Percentiles rank a stretch among this genome's conserved stretches.
Conservation (phyloP, 2,797 vertebrate species). For the Gymnodraco acuticeps region DNA sequence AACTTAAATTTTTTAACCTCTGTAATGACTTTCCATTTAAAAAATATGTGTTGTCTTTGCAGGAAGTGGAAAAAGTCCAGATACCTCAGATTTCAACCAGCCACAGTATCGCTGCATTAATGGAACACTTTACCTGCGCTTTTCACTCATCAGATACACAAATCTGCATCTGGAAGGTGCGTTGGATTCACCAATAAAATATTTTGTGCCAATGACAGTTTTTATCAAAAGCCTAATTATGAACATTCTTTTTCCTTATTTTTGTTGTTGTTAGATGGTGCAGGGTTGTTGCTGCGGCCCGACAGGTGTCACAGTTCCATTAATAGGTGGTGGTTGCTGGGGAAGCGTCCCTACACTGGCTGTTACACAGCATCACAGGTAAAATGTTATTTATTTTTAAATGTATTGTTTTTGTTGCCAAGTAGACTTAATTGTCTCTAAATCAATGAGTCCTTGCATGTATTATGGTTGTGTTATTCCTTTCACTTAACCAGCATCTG, state of each 20-base stretch:
- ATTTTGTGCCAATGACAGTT: background rate
- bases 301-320: background rate
- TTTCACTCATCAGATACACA: constrained; percentile 2
- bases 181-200: too few species aligned
- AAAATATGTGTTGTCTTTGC: too few species aligned
- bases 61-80: background rate
- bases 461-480: too few species aligned
- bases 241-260: too few species aligned
- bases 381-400: background rate
- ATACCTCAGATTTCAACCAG: background rate
- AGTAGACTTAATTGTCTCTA: too few species aligned
- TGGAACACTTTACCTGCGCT: background rate
- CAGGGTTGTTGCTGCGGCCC: background rate
- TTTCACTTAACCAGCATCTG: too few species aligned
- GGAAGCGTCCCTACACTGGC: background rate
- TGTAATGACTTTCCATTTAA: background rate
- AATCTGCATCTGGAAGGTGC: background rate
- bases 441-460: too few species aligned
- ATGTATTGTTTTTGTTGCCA: too few species aligned
- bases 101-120: background rate
- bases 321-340: background rate
- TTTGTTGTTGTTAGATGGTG: too few species aligned
- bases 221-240: too few species aligned
- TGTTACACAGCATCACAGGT: constrained; percentile 6
- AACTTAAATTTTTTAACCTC: background rate